Evolutionary conservation across 2,888 invertebrate genomes (phyloP).

Genomic region (Xestoiulus laeticollis): DNA sequence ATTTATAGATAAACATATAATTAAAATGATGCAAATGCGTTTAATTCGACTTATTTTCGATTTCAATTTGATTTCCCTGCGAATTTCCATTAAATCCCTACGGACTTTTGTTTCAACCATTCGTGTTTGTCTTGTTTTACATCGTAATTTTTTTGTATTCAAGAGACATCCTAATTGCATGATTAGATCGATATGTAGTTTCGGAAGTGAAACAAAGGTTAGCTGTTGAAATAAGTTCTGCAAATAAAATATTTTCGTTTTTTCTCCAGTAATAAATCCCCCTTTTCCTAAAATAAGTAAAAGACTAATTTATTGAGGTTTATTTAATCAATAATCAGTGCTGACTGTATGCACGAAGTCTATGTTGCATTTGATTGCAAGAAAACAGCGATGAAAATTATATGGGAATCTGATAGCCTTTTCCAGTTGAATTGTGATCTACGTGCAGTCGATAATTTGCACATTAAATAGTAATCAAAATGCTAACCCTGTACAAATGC

Average conservation of each 20-base stretch:
- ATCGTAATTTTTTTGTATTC: not conserved
- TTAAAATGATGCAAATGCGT: not conserved
- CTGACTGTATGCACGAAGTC: not conserved
- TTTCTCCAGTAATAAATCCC: not conserved
- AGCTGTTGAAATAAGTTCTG: not conserved
- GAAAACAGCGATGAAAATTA: conserved; percentile 30
- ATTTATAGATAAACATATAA: not conserved
- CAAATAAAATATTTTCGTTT: not conserved
- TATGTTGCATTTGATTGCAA: not conserved
- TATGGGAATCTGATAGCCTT: conserved; percentile 10
- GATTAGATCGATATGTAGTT: not conserved
- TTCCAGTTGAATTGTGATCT: conserved; percentile 41
- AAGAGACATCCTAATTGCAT: not conserved
- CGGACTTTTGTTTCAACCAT: not conserved
- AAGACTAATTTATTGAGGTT: not conserved
- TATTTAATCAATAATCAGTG: not conserved
- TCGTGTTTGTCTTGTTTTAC: conserved; percentile 28
- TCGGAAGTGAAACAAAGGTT: not conserved
- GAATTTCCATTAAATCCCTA: conserved; percentile 10
- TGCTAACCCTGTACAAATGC: not conserved
- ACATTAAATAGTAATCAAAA: conserved; percentile 14
- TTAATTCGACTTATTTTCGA: not conserved
- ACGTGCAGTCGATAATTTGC: conserved; percentile 29
- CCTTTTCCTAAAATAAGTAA: not conserved
- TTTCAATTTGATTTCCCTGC: not conserved